phyloP scores from a whole-genome alignment of 2,888 invertebrate genomes.

The Pseudococcus jackbeardsleyi region DNA sequence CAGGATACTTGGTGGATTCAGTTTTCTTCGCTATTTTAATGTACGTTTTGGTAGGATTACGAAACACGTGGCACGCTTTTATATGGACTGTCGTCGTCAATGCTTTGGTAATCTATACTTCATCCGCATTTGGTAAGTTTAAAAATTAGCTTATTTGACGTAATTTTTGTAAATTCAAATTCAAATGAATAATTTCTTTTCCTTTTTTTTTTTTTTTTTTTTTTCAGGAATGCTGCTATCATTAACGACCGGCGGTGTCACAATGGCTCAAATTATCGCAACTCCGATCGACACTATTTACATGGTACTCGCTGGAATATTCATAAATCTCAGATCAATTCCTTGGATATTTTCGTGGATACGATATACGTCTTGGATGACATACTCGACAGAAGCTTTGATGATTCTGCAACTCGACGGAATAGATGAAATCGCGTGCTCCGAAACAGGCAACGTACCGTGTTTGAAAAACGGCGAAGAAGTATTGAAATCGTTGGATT shows the following conservation, averaged over 20 bases:
- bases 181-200: no score
- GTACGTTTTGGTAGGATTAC: not conserved
- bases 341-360: constrained; percentile 55
- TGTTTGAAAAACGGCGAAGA: constrained; percentile 81
- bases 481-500: constrained; percentile 82
- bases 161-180: not conserved
- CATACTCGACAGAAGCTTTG: constrained; percentile 43
- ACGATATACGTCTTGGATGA: constrained; percentile 57
- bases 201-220: no score
- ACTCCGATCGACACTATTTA: constrained; percentile 41
- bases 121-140: constrained; percentile 48
- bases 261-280: constrained; percentile 18
- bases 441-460: constrained; percentile 74
- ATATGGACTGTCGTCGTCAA: constrained; percentile 6
- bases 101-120: constrained; percentile 23
- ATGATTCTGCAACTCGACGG: constrained; percentile 51
- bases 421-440: constrained; percentile 46
- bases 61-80: not conserved
- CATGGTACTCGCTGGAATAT: constrained; percentile 55
- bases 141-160: not conserved
- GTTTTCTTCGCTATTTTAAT: not conserved
- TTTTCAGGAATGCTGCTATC: constrained; percentile 58
- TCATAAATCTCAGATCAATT: constrained; percentile 55
- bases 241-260: not conserved
- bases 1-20: constrained; percentile 3